These are phyloP conservation scores for Clinocottus analis DNA, from an alignment of 2,113 vertebrate genomes.

Conservation along the genomic window DNA sequence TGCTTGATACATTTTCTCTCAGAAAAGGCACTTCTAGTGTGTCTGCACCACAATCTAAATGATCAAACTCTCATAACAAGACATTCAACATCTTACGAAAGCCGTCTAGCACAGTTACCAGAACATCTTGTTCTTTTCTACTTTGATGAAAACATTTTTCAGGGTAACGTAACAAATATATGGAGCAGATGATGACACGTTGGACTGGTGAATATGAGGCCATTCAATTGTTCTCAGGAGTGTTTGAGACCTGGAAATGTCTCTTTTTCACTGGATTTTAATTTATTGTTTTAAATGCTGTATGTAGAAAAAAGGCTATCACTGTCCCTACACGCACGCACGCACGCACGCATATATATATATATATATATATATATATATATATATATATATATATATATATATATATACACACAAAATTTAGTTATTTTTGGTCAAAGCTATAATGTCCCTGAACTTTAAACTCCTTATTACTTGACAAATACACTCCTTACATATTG, in stretches of 20 bases:
- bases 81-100: neutral
- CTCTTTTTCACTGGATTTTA: neutral
- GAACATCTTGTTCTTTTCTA: conserved; percentile 65
- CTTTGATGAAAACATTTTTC: neutral
- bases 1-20: conserved; percentile 12
- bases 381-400: too few species aligned
- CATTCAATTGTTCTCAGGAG: neutral
- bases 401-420: too few species aligned
- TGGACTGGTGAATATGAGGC: neutral
- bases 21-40: neutral
- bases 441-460: conserved; percentile 31
- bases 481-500: neutral
- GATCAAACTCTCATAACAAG: neutral
- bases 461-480: conserved; percentile 15
- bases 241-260: neutral
- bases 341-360: too few species aligned
- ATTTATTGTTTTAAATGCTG: neutral
- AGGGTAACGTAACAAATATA: neutral
- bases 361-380: too few species aligned
- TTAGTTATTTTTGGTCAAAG: too few species aligned
- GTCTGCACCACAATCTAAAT: neutral
- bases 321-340: too few species aligned
- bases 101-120: neutral
- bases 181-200: neutral
- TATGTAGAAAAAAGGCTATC: neutral